Evolutionary conservation across 2,797 vertebrate species (phyloP), one percentile per base, ranked within the genome.

Genomic region (Naso thynnoides): DNA sequence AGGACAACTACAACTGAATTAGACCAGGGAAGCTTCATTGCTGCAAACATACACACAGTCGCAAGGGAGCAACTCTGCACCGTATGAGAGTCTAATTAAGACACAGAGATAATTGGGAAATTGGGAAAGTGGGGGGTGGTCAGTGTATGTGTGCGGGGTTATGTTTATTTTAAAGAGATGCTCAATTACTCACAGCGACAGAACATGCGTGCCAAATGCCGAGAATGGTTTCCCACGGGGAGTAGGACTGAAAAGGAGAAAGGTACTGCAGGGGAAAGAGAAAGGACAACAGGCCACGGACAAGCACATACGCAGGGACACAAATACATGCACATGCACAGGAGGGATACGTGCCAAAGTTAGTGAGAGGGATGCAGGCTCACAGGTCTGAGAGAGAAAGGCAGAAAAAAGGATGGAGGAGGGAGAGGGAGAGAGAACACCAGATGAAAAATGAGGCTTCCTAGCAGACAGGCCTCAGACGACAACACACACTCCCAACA

Each of bases 81-180:
- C 62, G 85, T 80, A 83, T 76, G 77, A 87, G 59, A 81, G 75
- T 74, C 92, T 94, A 92, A 94, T 94, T 94, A 94, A 94, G 89
- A 91, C 81, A 76, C 70, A 68, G 73, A 77, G 70, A 89, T 93
- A 94, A 94, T 93, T 93, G 84, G 81, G 84, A 86, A 78, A 79
- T 52, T 60, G 18, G 39, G 47, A 33, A n/a, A 27, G 39, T 11
- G 44, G 1, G n/a, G n/a, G 36, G 21, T 52, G 21, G 50, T 54
- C 11, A 29, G 33, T 60, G 48, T 16, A 9, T 69, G 56, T 65
- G 58, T 81, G 77, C 62, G 77, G 50, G 59, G 47, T 41, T 61
- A 54, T 82, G 76, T 87, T 87, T 84, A 76, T 87, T 89, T 92
- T 83, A 84, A 89, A 87, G 79, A 86, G 73, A 86, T 78, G 71